A percentile compares a stretch with the other conserved stretches of the same genome.
Conservation (phyloP, 2,888 invertebrate species). For the Drosophila ochracea region DNA sequence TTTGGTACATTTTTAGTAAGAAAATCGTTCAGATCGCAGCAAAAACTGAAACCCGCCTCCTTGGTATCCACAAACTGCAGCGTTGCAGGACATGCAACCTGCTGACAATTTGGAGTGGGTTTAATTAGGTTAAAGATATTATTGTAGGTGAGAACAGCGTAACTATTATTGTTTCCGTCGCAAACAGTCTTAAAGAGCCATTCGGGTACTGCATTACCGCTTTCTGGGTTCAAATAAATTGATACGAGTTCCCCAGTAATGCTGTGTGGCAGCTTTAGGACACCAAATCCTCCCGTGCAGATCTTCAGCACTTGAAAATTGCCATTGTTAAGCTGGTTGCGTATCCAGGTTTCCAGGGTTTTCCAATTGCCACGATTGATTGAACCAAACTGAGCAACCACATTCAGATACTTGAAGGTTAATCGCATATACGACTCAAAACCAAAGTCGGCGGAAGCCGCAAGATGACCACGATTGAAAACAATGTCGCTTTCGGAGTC, state of each 20-base stretch:
- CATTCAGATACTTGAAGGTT: conserved; percentile 86
- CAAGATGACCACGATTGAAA: conserved; percentile 86
- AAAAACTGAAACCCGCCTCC: conserved; percentile 35
- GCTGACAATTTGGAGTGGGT: conserved; percentile 25
- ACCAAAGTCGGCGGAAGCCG: conserved; percentile 86
- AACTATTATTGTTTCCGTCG: background rate
- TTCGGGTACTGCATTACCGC: conserved; percentile 44
- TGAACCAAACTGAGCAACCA: conserved; percentile 86
- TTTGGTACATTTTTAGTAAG: conserved; percentile 21
- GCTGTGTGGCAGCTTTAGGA: conserved; percentile 26
- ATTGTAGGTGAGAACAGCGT: conserved; percentile 54
- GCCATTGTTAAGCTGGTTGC: conserved; percentile 15
- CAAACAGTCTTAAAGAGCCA: conserved; percentile 58
- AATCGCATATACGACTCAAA: conserved; percentile 84
- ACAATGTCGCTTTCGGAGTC: background rate
- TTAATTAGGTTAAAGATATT: conserved; percentile 5
- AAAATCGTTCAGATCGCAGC: conserved; percentile 49
- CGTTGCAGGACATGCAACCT: conserved; percentile 13
- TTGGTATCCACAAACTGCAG: background rate
- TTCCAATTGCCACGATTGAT: conserved; percentile 87
- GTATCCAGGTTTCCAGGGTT: conserved; percentile 84
- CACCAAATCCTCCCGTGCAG: conserved; percentile 50
- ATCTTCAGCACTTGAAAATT: conserved; percentile 16
- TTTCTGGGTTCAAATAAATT: conserved; percentile 29
- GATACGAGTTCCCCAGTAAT: background rate